These are phyloP conservation scores for Sycophila sp. DNA, from an alignment of 1,140 invertebrate genomes.

Conservation along the genomic window DNA sequence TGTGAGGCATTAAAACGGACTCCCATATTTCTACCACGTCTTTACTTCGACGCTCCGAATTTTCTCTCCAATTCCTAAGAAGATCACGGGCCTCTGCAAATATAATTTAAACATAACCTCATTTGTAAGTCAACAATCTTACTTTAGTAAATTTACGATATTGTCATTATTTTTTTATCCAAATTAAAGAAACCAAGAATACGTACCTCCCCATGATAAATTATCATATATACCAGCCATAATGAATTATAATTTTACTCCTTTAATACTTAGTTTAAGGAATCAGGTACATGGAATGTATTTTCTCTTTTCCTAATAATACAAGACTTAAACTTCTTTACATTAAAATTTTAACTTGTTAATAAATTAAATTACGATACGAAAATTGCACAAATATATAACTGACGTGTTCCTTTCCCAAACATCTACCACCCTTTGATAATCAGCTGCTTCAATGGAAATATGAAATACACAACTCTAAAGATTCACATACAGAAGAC, in stretches of 20 bases:
- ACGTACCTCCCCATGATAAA: constrained; percentile 66
- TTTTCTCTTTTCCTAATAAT: neutral
- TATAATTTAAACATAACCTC: constrained; percentile 36
- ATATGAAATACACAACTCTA: too few species aligned
- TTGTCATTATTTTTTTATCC: too few species aligned
- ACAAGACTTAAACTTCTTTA: too few species aligned
- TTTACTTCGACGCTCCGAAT: constrained; percentile 87
- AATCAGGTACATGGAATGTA: neutral
- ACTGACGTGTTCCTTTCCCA: neutral
- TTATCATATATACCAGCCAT: constrained; percentile 67
- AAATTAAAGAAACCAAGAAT: neutral
- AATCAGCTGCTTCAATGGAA: neutral
- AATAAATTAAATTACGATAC: neutral
- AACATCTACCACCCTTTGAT: too few species aligned
- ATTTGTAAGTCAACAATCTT: constrained; percentile 1
- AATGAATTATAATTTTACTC: constrained; percentile 14
- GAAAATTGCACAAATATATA: neutral
- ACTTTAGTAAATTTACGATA: too few species aligned
- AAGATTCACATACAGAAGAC: too few species aligned
- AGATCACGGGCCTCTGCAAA: constrained; percentile 81
- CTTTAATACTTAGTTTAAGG: neutral
- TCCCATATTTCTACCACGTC: constrained; percentile 92
- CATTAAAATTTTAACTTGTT: neutral
- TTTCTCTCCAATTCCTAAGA: constrained; percentile 90
- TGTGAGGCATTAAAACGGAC: constrained; percentile 75